Conservation (phyloP, 2,113 vertebrate species). For the Clupea harengus region DNA sequence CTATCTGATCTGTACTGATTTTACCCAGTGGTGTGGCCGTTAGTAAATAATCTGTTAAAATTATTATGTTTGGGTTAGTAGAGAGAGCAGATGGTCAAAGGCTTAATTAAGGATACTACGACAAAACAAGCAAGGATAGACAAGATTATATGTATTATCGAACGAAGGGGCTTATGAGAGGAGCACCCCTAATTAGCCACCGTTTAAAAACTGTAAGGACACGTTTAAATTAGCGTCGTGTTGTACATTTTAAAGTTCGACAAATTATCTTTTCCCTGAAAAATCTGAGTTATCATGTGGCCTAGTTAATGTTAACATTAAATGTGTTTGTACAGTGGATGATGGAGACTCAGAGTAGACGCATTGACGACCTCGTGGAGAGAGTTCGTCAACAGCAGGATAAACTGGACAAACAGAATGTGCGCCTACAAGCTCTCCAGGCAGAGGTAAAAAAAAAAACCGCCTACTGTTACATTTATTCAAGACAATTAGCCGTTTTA, state of each 20-base stretch:
- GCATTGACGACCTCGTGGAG: slow-evolving; percentile 80
- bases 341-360: slow-evolving; percentile 74
- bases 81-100: neutral
- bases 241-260: neutral
- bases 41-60: neutral
- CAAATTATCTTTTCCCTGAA: neutral
- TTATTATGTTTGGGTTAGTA: neutral
- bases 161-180: neutral
- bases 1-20: neutral
- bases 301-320: neutral
- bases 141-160: neutral
- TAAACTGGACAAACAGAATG: slow-evolving; percentile 83
- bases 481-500: neutral
- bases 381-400: slow-evolving; percentile 85
- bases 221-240: neutral
- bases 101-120: neutral
- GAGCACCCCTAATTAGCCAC: neutral
- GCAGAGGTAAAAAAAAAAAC: slow-evolving; percentile 49
- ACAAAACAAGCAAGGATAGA: neutral
- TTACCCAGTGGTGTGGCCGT: neutral
- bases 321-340: slow-evolving; percentile 59
- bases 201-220: neutral
- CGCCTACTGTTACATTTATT: neutral
- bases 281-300: neutral
- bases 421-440: slow-evolving; percentile 76